Percentiles rank a stretch among this genome's conserved stretches.
These are phyloP conservation scores for Struthio camelus DNA, from an alignment of 2,113 vertebrate genomes.

Conservation along the genomic window DNA sequence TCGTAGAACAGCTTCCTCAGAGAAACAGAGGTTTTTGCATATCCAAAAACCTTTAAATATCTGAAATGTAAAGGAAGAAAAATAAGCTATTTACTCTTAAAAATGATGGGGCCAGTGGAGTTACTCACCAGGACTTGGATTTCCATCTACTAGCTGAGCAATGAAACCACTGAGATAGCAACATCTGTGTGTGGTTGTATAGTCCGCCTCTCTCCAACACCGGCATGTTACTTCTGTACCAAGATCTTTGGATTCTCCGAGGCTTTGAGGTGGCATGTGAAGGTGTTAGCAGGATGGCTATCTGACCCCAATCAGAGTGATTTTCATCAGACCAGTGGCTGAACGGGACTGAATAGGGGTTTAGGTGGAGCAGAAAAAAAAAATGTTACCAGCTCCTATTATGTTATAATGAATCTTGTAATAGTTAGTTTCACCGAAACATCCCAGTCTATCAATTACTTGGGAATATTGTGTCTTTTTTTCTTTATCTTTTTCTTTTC, in stretches of 20 bases:
- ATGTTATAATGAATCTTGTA: background rate
- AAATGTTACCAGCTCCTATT: background rate
- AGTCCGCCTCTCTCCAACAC: background rate
- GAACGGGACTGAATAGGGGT: background rate
- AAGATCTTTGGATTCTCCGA: background rate
- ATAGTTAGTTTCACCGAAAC: background rate
- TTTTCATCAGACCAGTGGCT: background rate
- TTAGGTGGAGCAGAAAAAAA: background rate
- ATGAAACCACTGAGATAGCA: background rate
- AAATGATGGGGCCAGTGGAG: background rate
- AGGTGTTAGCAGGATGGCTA: background rate
- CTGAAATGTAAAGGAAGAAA: constrained; percentile 6
- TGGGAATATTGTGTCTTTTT: background rate
- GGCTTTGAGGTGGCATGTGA: background rate
- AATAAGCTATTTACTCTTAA: constrained; percentile 20
- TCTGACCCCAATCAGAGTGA: background rate
- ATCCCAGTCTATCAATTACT: background rate
- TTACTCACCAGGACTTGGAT: background rate
- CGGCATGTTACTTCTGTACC: background rate
- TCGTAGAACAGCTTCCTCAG: background rate
- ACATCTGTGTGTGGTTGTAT: background rate
- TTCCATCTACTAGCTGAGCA: background rate
- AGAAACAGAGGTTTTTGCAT: background rate
- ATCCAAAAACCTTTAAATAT: background rate
- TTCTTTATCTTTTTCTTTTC: background rate